Conservation (phyloP, 2,113 vertebrate genomes). For the Oxygymnocypris stewartii region DNA sequence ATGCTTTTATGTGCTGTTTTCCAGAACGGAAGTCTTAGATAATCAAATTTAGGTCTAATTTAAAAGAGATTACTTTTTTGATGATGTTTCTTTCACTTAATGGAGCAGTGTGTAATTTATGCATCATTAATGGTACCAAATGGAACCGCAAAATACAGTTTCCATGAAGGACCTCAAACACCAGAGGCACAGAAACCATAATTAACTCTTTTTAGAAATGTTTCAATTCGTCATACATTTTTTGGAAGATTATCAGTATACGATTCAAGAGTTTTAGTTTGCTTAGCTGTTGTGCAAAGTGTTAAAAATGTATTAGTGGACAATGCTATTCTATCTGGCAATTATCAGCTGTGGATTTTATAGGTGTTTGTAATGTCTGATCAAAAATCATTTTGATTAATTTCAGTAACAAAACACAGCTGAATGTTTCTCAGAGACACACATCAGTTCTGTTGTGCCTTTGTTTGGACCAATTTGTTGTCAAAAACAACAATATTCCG, state of each 20-base stretch:
- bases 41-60: neutral
- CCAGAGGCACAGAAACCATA: neutral
- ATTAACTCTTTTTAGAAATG: too few species aligned
- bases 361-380: neutral
- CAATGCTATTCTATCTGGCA: neutral
- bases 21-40: neutral
- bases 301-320: too few species aligned
- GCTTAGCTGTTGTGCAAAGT: too few species aligned
- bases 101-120: neutral
- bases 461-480: neutral
- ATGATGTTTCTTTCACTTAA: neutral
- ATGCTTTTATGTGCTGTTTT: neutral
- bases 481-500: neutral
- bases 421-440: neutral
- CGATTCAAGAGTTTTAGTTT: too few species aligned
- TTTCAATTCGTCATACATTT: too few species aligned
- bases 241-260: too few species aligned
- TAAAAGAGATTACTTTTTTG: neutral
- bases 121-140: neutral
- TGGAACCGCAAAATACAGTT: neutral
- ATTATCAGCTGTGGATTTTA: neutral
- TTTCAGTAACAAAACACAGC: neutral
- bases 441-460: neutral
- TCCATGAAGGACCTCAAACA: neutral
- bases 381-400: neutral